Conservation (phyloP, 2,888 invertebrate species). For the Thyatira batis region DNA sequence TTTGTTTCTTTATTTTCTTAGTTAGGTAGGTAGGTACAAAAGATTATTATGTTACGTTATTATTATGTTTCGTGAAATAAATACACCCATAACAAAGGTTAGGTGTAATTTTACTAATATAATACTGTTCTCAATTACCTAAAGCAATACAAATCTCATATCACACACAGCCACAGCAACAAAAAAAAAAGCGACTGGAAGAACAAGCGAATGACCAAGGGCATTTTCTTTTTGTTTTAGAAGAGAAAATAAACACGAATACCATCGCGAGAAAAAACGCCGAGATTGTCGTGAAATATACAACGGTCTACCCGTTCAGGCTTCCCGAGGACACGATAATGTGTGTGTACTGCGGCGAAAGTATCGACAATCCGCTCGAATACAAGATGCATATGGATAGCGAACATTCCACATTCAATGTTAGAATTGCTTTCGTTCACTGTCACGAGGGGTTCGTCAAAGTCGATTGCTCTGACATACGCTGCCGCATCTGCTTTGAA, state of each 20-base stretch:
- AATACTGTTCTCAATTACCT: background rate
- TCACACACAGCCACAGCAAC: conserved; percentile 8
- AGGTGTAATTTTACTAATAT: background rate
- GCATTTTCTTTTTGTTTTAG: conserved; percentile 79
- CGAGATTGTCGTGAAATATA: conserved; percentile 68
- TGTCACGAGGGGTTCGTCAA: conserved; percentile 65
- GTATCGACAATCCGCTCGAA: conserved; percentile 52
- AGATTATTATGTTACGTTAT: background rate
- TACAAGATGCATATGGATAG: conserved; percentile 66
- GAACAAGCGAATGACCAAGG: conserved; percentile 60
- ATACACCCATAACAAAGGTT: background rate
- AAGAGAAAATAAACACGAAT: conserved; percentile 58
- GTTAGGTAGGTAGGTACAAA: background rate
- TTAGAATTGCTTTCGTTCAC: conserved; percentile 61
- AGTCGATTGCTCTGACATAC: conserved; percentile 64
- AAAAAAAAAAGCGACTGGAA: conserved; percentile 19
- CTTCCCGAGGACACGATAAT: conserved; percentile 67
- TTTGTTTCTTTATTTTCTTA: background rate
- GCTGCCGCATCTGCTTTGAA: conserved; percentile 59
- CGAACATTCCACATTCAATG: conserved; percentile 60
- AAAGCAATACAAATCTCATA: background rate
- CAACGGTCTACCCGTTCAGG: conserved; percentile 75
- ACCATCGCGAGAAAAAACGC: conserved; percentile 72
- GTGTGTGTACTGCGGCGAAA: conserved; percentile 72
- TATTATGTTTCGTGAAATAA: background rate